These are phyloP conservation scores for Drosophila cognata DNA, from an alignment of 2,888 invertebrate species.

Conservation along the genomic window DNA sequence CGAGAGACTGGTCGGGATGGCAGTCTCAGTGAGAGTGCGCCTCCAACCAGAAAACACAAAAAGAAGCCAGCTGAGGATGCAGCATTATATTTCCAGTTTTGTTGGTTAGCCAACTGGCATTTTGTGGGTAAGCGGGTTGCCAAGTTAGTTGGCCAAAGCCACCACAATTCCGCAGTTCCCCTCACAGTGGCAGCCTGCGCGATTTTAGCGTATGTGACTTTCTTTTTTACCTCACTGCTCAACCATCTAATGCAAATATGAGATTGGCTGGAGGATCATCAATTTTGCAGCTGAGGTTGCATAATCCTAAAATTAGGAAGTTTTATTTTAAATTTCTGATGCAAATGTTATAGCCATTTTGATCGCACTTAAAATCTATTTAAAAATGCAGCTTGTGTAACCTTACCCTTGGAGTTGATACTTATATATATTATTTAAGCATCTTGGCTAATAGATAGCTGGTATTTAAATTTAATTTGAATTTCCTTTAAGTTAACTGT, in stretches of 20 bases:
- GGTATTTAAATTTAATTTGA: too few relatives aligned
- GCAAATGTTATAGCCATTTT: slow-evolving; percentile 4
- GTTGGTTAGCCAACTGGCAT: slow-evolving; percentile 50
- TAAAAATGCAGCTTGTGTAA: neutral
- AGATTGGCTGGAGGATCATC: slow-evolving; percentile 40
- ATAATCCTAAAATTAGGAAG: slow-evolving; percentile 48
- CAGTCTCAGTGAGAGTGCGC: slow-evolving; percentile 63
- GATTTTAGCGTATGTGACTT: slow-evolving; percentile 45
- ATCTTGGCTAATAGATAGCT: neutral
- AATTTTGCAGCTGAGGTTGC: slow-evolving; percentile 45
- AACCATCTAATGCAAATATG: slow-evolving; percentile 25
- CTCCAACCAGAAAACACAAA: slow-evolving; percentile 20
- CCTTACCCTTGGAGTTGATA: neutral
- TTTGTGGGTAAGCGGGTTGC: slow-evolving; percentile 66
- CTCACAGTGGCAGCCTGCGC: slow-evolving; percentile 22
- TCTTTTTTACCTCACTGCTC: slow-evolving; percentile 41
- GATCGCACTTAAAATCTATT: neutral
- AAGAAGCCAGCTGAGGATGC: slow-evolving; percentile 64
- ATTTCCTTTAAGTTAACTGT: neutral
- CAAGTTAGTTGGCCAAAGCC: slow-evolving; percentile 57
- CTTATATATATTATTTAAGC: neutral
- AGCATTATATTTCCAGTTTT: slow-evolving; percentile 63
- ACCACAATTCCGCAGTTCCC: slow-evolving; percentile 18
- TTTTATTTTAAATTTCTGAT: neutral
- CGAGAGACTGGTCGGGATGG: slow-evolving; percentile 33